These are phyloP conservation scores for Ursus arctos DNA, from an alignment of 2,113 vertebrate genomes.

Conservation along the genomic window DNA sequence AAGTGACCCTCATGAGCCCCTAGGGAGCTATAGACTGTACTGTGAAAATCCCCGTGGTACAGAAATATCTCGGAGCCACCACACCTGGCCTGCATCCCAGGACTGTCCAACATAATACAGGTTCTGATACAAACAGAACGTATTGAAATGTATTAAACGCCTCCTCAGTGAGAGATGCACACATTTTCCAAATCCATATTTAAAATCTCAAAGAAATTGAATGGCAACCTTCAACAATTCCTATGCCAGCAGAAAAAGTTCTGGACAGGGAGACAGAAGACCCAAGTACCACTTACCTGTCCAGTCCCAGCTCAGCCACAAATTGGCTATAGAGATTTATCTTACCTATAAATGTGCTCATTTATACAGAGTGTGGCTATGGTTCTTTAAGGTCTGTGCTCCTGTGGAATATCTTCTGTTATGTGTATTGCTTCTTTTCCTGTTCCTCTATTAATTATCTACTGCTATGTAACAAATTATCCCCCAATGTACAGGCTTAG, in stretches of 20 bases:
- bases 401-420: not conserved
- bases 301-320: not conserved
- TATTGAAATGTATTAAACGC: not conserved
- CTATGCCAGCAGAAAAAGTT: not conserved
- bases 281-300: not conserved
- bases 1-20: not conserved
- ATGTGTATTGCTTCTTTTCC: not conserved
- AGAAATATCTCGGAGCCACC: not conserved
- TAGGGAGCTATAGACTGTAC: not conserved
- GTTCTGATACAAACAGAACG: not conserved
- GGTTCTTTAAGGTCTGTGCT: not conserved
- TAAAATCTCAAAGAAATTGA: constrained; percentile 5
- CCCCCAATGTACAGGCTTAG: not conserved
- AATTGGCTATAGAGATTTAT: not conserved
- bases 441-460: not conserved
- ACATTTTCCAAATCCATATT: not conserved
- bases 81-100: not conserved
- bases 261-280: not conserved
- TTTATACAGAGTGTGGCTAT: rapidly evolving
- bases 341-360: not conserved
- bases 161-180: rapidly evolving
- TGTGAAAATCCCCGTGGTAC: not conserved
- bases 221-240: not conserved
- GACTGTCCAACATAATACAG: not conserved
- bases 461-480: not conserved